Base-by-base conservation (phyloP, 2,113 vertebrate species). In the Xiphophorus hellerii region DNA sequence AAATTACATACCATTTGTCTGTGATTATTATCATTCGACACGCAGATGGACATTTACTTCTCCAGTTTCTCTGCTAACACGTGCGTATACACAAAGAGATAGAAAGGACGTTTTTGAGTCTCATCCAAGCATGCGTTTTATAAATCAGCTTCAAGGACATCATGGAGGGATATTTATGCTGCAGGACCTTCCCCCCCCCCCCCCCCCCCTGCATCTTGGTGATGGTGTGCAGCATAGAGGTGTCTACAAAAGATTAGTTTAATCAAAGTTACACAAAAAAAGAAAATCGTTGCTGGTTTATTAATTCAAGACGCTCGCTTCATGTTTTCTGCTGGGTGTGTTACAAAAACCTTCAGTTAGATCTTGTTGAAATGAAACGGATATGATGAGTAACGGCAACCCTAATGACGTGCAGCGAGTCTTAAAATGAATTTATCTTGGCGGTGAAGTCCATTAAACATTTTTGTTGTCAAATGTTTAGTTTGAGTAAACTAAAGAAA, bases 141-240 rank as follows among this genome's bases (percentile, higher is more conserved):
- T 85, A 73, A 72, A 81, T 82, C 65, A 60, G 15, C 29, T 73
- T 82, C 35, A 76, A 66, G 58, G 62, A 74, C 61, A 1, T 42
- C n/a, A 30, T 44, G 12, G 44, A 33, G 69, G 68, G 69, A 66
- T 27, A 68, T 64, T 66, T 77, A 74, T 58, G 83, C 69, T 51
- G 54, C 31, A n/a, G 42, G 30, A 61, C 33, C 27, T 71, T 33
- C 80, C 4, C 30, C 3, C 30, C 30, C 30, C 33, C 7, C 29
- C 31, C 31, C 5, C 65, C n/a, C 64, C 74, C n/a, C 4, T 44
- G 35, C 4, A 77, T 78, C 69, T 42, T 66, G 58, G 28, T 62
- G 1, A 2, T 69, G 62, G 27, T 54, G 65, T 39, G 42, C 30
- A 74, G 22, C 28, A 6, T 33, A 73, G 4, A 78, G 69, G 73